Conservation (phyloP, 2,888 invertebrate species). For the Chorisops tibialis region DNA sequence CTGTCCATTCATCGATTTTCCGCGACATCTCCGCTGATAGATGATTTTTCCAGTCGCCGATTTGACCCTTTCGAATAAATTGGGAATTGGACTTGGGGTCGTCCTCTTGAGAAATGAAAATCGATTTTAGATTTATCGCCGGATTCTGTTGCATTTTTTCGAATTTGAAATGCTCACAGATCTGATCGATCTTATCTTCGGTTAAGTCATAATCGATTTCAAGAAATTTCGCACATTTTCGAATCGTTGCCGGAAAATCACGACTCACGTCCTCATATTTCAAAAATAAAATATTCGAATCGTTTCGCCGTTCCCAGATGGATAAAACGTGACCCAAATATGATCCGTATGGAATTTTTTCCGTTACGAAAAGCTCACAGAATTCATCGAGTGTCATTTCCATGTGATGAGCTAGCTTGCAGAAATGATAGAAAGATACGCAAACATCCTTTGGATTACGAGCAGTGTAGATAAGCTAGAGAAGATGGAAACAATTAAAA, state of each 20-base stretch:
- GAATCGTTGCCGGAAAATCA: constrained; percentile 65
- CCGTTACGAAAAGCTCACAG: constrained; percentile 68
- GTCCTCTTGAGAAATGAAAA: constrained; percentile 50
- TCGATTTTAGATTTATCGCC: constrained; percentile 68
- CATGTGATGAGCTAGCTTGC: constrained; percentile 65
- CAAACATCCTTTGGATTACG: constrained; percentile 89
- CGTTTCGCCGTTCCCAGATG: constrained; percentile 68
- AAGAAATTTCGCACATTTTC: constrained; percentile 60
- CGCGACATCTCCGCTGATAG: constrained; percentile 70
- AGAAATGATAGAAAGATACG: constrained; percentile 85
- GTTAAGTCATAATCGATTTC: constrained; percentile 61
- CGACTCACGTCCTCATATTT: constrained; percentile 80
- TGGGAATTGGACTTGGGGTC: constrained; percentile 52
- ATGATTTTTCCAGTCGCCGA: constrained; percentile 74
- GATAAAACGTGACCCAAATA: constrained; percentile 64
- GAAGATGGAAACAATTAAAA: background rate
- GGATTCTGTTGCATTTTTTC: constrained; percentile 78
- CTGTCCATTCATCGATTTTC: constrained; percentile 70
- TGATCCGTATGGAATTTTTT: constrained; percentile 62
- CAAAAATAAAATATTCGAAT: constrained; percentile 71
- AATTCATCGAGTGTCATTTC: constrained; percentile 69
- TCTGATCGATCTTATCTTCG: constrained; percentile 63
- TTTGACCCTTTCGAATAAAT: constrained; percentile 73
- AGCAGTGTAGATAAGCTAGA: constrained; percentile 79
- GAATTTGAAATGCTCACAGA: constrained; percentile 74